Base-by-base conservation (phyloP, 2,888 invertebrate genomes). In the Aethes cnicana region DNA sequence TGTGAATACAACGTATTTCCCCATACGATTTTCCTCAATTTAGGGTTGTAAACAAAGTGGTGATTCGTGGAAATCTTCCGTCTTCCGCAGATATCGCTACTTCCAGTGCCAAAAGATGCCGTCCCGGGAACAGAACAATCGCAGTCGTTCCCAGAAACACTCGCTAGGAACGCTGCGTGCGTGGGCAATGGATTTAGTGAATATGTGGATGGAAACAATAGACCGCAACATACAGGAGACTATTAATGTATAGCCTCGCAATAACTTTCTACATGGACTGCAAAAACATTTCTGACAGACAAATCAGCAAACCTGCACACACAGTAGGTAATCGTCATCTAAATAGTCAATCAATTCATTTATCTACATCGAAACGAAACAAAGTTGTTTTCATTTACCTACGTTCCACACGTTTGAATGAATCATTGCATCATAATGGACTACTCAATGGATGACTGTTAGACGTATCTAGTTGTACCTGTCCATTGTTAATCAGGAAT, bases 111-210 rank as follows among this genome's bases (percentile, higher is more conserved):
- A 63, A 74, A 74, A 78, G 75, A 66, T 69, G 69, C 78, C 74
- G 77, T 77, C 78, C 73, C 66, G 57, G 63, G 80, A 78, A 81
- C 60, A 55, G 63, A 74, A 80, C 78, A 79, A 81, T 81, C 64
- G 75, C 53, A 59, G 65, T 64, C 59, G 59, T 82, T 83, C 78
- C 68, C 74, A 74, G 82, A 82, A 81, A 54, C 64, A 44, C 57
- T 68, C 66, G 71, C 71, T 70, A 66, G 62, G 58, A 63, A 69
- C 63, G 68, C 70, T 63, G 63, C 70, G 63, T 69, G 74, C 30
- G 32, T 52, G 9, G 52, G 25, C 36, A 46, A 46, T 46, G 33
- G 37, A 37, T 46, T 46, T 39, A 17, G 33, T 57, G 68, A 69
- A 71, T 69, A 69, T 70, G 67, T 69, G 74, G 64, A 54, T 66